These are phyloP conservation scores for Anthoscopus minutus DNA, from an alignment of 2,113 vertebrate genomes.

Conservation along the genomic window DNA sequence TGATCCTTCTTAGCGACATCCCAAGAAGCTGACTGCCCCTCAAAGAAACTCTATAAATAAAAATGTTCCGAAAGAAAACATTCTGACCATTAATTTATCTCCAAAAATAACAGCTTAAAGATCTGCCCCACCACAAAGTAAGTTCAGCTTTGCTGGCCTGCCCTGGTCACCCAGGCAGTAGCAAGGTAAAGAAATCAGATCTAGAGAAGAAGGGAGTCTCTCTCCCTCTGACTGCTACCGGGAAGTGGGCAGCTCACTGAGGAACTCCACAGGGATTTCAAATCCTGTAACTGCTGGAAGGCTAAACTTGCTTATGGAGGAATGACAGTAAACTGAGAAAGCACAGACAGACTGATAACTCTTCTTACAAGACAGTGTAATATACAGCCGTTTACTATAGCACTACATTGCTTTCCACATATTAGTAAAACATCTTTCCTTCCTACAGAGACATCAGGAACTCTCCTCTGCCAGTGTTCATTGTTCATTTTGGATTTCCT, in stretches of 20 bases:
- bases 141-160: neutral
- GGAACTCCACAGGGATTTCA: slow-evolving; percentile 2
- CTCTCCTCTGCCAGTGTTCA: neutral
- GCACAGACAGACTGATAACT: neutral
- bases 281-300: neutral
- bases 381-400: neutral
- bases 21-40: slow-evolving; percentile 99
- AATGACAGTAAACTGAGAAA: neutral
- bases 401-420: neutral
- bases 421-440: neutral
- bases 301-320: neutral
- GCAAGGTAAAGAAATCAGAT: neutral
- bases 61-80: slow-evolving; percentile 65
- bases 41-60: slow-evolving; percentile 94
- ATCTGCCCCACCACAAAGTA: slow-evolving; percentile 8
- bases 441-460: neutral
- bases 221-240: neutral
- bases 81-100: slow-evolving; percentile 61
- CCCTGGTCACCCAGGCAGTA: neutral
- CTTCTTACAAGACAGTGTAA: neutral
- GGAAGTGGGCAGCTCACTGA: neutral
- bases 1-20: slow-evolving; percentile 99
- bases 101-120: slow-evolving; percentile 26
- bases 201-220: neutral
- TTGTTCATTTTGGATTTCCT: neutral